Evolutionary conservation across 2,113 vertebrate species (phyloP), one percentile per base, ranked within the genome.

Genomic region (Peromyscus leucopus): DNA sequence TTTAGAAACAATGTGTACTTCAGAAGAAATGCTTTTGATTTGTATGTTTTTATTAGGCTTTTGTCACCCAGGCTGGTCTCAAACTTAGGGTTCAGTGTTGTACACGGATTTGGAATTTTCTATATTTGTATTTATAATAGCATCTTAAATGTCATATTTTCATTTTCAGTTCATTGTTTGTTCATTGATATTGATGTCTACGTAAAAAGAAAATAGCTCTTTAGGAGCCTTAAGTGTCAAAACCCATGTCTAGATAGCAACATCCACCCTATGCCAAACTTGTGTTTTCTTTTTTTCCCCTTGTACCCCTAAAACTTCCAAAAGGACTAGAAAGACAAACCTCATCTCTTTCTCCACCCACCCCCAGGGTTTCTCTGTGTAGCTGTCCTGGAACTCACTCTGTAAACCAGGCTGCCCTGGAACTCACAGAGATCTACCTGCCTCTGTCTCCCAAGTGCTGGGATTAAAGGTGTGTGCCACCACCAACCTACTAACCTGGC

Each of bases 21-120:
- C 84, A 21, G 57, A 93, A 90, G 36, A 96, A 85, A 82, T 90
- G 31, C 21, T 59, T 39, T 11, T 15, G 59, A 1, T 57, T 8
- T 42, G 71, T 39, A 5, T 46, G 24, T 74, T 59, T 89, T 42
- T 74, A 3, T 42, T 46, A 21, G 59, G 31, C 33, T 61, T 90
- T 61, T 78, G 89, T 51, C 42, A 63, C 33, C 59, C 75, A 65
- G 31, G 19, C 31, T 51, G 42, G 31, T 13, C 74, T 65, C 57
- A 63, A 78, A 78, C 39, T 48, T 42, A 65, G 71, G 36, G 26
- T 9, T 89, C 36, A 57, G 24, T 59, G n/a, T 59, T 31, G 51
- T 75, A 46, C n/a, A 94, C 86, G 9, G 89, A 76, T 78, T 89
- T 90, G 51, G 78, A 95, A 26, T 72, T 95, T 89, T 82, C 85